These are phyloP conservation scores for Sitta carolinensis DNA, from an alignment of 2,797 vertebrate genomes.

Conservation along the genomic window DNA sequence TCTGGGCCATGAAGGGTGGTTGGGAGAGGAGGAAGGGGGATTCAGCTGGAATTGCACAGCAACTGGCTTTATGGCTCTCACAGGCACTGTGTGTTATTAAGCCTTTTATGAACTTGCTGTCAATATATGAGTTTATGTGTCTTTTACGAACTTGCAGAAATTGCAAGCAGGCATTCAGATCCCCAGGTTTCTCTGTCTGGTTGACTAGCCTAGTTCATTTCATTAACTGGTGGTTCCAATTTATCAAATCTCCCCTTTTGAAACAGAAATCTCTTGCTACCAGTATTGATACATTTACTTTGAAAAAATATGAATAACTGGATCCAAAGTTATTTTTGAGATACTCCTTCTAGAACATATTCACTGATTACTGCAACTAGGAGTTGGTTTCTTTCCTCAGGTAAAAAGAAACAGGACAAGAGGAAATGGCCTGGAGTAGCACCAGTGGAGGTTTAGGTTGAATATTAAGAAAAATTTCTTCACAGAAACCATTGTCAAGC, in stretches of 20 bases:
- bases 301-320: neutral
- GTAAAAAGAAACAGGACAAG: neutral
- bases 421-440: neutral
- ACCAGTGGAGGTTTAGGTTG: neutral
- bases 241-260: neutral
- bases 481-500: neutral
- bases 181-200: neutral
- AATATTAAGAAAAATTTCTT: neutral
- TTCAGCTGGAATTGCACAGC: neutral
- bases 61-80: neutral
- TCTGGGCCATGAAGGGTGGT: neutral
- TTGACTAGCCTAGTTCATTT: neutral
- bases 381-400: neutral
- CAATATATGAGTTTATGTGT: neutral
- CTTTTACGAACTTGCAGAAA: neutral
- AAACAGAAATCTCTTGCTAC: neutral
- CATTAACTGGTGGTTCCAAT: neutral
- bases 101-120: neutral
- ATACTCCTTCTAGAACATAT: neutral
- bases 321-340: neutral
- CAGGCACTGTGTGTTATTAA: neutral
- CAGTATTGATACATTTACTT: neutral
- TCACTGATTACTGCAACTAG: neutral
- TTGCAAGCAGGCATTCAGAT: neutral
- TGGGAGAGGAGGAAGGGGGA: neutral